A percentile compares a stretch with the other conserved stretches of the same genome.
Conservation (phyloP, 2,113 vertebrate species). For the Stigmatopora argus region DNA sequence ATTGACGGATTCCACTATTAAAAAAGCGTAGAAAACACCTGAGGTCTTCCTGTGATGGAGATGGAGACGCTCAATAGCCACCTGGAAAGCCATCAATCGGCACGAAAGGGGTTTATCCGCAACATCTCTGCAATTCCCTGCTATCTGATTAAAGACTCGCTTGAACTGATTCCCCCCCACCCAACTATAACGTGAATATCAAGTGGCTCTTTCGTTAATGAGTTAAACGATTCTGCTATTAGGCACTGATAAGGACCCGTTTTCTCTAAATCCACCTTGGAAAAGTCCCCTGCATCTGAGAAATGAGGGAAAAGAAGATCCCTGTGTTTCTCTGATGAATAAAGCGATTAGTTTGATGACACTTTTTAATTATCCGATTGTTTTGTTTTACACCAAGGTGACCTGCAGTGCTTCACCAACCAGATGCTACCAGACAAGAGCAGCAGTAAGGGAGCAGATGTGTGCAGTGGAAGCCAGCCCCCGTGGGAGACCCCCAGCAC, state of each 20-base stretch:
- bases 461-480: slow-evolving; percentile 14
- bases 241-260: not conserved
- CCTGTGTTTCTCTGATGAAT: not conserved
- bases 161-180: not conserved
- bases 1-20: not conserved
- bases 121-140: not conserved
- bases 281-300: not conserved
- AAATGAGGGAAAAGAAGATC: not conserved
- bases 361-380: slow-evolving; percentile 4
- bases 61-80: not conserved
- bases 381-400: slow-evolving; percentile 22
- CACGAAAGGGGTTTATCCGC: not conserved
- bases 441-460: slow-evolving; percentile 22
- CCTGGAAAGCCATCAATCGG: not conserved
- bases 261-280: not conserved
- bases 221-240: not conserved
- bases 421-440: not conserved
- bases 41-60: not conserved
- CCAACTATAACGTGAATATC: not conserved
- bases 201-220: not conserved
- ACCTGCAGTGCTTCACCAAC: slow-evolving; percentile 15
- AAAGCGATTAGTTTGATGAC: not conserved
- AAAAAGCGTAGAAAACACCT: not conserved
- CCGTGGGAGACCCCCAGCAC: not conserved
- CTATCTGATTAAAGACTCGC: slow-evolving; percentile 9